A percentile compares a stretch with the other conserved stretches of the same genome.
phyloP scores from a whole-genome alignment of 2,888 invertebrate species.

The Serrognathus titanus region DNA sequence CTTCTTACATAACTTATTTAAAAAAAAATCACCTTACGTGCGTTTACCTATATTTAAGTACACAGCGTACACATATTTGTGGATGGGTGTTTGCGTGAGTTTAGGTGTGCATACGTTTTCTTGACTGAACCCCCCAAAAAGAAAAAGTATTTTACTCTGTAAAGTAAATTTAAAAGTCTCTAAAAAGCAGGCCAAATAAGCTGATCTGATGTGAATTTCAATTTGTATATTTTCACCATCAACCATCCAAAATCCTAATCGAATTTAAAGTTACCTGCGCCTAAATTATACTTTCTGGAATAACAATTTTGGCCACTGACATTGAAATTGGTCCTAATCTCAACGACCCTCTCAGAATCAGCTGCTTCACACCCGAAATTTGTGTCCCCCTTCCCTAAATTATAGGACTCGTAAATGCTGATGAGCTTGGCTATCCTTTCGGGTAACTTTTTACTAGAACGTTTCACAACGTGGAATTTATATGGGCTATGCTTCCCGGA shows the following conservation, averaged over 20 bases:
- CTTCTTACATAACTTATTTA: too few species aligned
- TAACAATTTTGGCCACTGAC: background rate
- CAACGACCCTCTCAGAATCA: background rate
- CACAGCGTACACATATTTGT: too few species aligned
- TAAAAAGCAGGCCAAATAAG: too few species aligned
- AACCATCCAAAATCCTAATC: background rate
- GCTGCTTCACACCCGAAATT: background rate
- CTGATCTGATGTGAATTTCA: too few species aligned
- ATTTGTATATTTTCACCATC: too few species aligned
- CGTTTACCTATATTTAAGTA: too few species aligned
- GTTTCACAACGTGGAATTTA: background rate
- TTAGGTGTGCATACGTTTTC: too few species aligned
- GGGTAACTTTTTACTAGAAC: slow-evolving; percentile 9
- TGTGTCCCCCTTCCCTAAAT: background rate
- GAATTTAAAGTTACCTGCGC: slow-evolving; percentile 4
- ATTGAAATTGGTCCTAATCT: slow-evolving; percentile 7
- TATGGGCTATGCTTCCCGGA: background rate
- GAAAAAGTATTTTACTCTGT: too few species aligned
- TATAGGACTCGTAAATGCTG: slow-evolving; percentile 13
- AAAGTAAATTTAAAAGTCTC: too few species aligned
- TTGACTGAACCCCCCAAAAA: too few species aligned
- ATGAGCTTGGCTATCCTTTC: slow-evolving; percentile 17
- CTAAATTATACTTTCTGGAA: background rate
- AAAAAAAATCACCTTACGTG: too few species aligned
- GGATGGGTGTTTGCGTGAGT: too few species aligned